These are phyloP conservation scores for Podarcis muralis DNA, from an alignment of 2,113 vertebrate species.

Conservation along the genomic window DNA sequence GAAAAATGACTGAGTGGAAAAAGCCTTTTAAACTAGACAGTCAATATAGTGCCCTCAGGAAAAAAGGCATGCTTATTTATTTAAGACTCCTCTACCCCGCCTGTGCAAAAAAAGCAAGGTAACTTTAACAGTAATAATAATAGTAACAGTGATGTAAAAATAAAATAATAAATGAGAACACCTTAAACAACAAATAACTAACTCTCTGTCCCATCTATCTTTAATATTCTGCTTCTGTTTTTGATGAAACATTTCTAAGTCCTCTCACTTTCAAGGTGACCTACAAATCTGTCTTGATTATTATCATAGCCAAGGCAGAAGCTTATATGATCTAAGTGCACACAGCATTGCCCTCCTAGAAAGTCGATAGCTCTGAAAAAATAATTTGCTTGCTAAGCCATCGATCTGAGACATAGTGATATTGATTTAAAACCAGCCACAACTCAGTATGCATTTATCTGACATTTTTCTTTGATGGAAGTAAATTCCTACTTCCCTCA, in stretches of 20 bases:
- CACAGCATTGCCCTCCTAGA: neutral
- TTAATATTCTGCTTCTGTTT: neutral
- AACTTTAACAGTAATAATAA: neutral
- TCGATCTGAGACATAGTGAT: constrained; percentile 4
- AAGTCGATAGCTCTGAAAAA: constrained; percentile 22
- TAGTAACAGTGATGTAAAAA: no score
- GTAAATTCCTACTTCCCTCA: neutral
- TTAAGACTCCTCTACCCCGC: neutral
- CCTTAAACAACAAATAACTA: no score
- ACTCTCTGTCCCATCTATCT: neutral
- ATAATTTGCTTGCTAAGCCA: constrained; percentile 1
- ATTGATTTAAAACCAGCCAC: neutral
- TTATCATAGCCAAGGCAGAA: neutral
- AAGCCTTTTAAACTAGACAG: neutral
- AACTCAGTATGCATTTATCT: neutral
- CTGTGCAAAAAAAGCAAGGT: neutral
- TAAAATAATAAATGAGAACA: no score
- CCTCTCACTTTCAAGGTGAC: neutral
- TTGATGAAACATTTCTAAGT: neutral
- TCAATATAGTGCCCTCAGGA: neutral
- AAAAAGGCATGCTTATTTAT: neutral
- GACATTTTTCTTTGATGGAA: neutral
- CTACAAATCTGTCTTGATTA: constrained; percentile 18
- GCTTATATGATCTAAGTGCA: constrained; percentile 3
- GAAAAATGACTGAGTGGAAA: neutral